Percentiles rank a stretch among this genome's conserved stretches.
phyloP scores from a whole-genome alignment of 2,113 vertebrate species.

The Artemisiospiza belli region DNA sequence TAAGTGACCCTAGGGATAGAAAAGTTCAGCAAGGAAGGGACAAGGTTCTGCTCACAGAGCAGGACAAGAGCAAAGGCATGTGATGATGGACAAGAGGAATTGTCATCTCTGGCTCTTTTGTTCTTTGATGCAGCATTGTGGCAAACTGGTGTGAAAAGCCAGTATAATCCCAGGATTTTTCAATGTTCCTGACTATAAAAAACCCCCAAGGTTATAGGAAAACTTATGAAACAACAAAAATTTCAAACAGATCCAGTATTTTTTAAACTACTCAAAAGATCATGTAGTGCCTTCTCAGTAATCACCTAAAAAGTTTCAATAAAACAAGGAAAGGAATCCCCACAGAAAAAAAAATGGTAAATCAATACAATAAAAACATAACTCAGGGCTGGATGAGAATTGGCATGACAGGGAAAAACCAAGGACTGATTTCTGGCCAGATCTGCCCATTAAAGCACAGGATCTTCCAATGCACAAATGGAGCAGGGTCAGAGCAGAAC shows the following conservation, averaged over 20 bases:
- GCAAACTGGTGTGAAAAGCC: neutral
- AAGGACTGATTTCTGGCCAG: neutral
- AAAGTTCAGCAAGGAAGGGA: neutral
- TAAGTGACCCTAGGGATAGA: neutral
- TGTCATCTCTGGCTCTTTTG: neutral
- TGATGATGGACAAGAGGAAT: neutral
- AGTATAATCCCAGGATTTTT: neutral
- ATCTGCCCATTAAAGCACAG: neutral
- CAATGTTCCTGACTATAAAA: neutral
- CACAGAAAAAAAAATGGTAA: neutral
- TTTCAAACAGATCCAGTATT: neutral
- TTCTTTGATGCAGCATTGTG: neutral
- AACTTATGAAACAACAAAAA: neutral
- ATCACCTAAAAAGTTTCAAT: neutral
- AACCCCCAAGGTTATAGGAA: neutral
- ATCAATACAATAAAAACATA: neutral
- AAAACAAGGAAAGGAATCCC: neutral
- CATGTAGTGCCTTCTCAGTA: neutral
- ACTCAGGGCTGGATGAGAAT: neutral
- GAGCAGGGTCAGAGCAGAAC: neutral
- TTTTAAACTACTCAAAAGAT: neutral
- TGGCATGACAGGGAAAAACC: rapidly evolving
- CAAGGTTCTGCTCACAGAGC: neutral
- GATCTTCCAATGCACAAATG: rapidly evolving
- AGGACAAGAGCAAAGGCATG: neutral